Conservation (phyloP, 1,140 invertebrate genomes). For the Drosophila novamexicana region DNA sequence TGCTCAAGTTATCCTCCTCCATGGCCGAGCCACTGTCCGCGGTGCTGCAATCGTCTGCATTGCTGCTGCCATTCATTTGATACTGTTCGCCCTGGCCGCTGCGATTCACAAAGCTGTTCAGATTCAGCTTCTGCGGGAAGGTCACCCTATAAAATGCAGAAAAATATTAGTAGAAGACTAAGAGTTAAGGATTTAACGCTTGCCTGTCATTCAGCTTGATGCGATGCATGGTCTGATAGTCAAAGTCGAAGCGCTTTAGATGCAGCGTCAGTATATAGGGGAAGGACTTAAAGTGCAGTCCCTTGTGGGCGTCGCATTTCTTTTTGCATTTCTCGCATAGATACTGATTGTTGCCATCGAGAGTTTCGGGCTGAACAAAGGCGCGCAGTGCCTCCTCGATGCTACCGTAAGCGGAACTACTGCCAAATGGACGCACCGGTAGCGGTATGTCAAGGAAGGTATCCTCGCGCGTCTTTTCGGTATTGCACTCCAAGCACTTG, state of each 20-base stretch:
- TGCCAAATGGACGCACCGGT: conserved; percentile 94
- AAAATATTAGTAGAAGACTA: background rate
- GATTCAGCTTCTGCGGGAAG: conserved; percentile 92
- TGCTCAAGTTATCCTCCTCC: conserved; percentile 87
- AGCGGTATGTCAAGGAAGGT: conserved; percentile 95
- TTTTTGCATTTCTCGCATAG: conserved; percentile 94
- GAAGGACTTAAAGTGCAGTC: conserved; percentile 94
- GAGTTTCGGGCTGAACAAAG: conserved; percentile 94
- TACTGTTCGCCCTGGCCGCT: conserved; percentile 51
- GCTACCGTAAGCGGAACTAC: conserved; percentile 91
- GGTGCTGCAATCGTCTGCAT: conserved; percentile 88
- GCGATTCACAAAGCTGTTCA: conserved; percentile 89
- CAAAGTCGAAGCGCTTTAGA: conserved; percentile 96
- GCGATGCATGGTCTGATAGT: conserved; percentile 93
- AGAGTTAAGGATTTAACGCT: too few relatives aligned
- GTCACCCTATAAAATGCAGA: conserved; percentile 88
- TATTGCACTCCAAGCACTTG: conserved; percentile 94
- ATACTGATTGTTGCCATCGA: conserved; percentile 96
- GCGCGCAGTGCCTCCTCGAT: conserved; percentile 94
- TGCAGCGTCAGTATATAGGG: conserved; percentile 95
- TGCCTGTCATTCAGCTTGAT: conserved; percentile 97
- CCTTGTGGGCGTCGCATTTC: conserved; percentile 96
- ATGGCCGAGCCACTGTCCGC: conserved; percentile 89
- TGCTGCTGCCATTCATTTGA: conserved; percentile 58
- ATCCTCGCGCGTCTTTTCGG: conserved; percentile 93